Percentiles rank a stretch among this genome's conserved stretches.
Conservation (phyloP, 2,888 invertebrate genomes). For the Amorpha juglandis region DNA sequence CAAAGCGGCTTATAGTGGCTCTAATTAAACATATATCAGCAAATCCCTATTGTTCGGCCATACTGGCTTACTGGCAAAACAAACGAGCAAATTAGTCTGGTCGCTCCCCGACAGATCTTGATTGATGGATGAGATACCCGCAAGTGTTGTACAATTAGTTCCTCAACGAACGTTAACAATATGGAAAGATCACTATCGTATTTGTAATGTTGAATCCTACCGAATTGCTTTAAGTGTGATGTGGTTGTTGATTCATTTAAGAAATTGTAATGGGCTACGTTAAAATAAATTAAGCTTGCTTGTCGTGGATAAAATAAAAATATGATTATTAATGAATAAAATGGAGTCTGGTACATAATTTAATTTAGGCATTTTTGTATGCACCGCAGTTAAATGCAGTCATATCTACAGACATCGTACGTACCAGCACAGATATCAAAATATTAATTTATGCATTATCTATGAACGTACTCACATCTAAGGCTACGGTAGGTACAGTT, state of each 20-base stretch:
- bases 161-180: slow-evolving; percentile 53
- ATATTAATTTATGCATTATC: no score
- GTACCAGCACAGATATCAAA: no score
- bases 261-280: not conserved
- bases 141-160: slow-evolving; percentile 72
- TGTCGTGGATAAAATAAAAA: no score
- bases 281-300: not conserved
- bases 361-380: no score
- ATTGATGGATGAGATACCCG: slow-evolving; percentile 77
- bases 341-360: no score
- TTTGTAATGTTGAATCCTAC: slow-evolving; percentile 1
- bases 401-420: no score
- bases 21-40: slow-evolving; percentile 59
- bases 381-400: no score
- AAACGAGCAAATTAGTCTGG: slow-evolving; percentile 81
- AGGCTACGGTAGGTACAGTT: no score
- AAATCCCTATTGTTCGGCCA: slow-evolving; percentile 53
- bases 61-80: slow-evolving; percentile 73
- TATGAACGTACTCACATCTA: no score
- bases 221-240: not conserved
- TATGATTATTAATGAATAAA: no score
- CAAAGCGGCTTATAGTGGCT: slow-evolving; percentile 31
- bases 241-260: not conserved
- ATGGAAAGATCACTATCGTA: slow-evolving; percentile 24
- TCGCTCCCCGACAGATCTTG: slow-evolving; percentile 72